Conservation (phyloP, 2,888 invertebrate species). For the Pseudanteris insignis region DNA sequence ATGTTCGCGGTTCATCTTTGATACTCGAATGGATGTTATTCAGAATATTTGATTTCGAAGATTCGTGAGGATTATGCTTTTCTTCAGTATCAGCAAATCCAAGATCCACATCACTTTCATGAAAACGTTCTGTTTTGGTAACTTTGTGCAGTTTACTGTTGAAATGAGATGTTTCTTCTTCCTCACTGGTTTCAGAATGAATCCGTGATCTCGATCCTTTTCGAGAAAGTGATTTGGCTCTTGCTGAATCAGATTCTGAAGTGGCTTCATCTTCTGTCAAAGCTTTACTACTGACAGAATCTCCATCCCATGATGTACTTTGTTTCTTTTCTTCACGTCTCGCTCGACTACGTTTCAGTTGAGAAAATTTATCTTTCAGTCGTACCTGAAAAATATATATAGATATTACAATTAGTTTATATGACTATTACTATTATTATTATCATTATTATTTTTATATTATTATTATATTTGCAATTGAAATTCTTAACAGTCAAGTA, state of each 20-base stretch:
- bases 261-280: conserved; percentile 64
- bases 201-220: conserved; percentile 79
- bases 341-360: conserved; percentile 86
- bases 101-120: conserved; percentile 71
- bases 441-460: too few species aligned
- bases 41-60: conserved; percentile 48
- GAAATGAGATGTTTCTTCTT: conserved; percentile 71
- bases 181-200: conserved; percentile 81
- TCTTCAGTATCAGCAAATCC: conserved; percentile 67
- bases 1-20: conserved; percentile 61
- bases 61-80: conserved; percentile 57
- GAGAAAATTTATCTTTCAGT: conserved; percentile 85
- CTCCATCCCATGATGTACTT: conserved; percentile 88
- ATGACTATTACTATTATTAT: too few species aligned
- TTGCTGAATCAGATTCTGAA: conserved; percentile 67
- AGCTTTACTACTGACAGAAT: conserved; percentile 72
- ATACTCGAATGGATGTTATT: conserved; percentile 54
- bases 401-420: not conserved
- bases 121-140: conserved; percentile 72
- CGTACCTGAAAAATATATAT: conserved; percentile 71
- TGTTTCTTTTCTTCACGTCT: conserved; percentile 90
- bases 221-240: conserved; percentile 70
- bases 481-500: too few species aligned
- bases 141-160: conserved; percentile 69
- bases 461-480: too few species aligned